Evolutionary conservation across 2,797 vertebrate species (phyloP).

Genomic region (Ptychadena robeensis): DNA sequence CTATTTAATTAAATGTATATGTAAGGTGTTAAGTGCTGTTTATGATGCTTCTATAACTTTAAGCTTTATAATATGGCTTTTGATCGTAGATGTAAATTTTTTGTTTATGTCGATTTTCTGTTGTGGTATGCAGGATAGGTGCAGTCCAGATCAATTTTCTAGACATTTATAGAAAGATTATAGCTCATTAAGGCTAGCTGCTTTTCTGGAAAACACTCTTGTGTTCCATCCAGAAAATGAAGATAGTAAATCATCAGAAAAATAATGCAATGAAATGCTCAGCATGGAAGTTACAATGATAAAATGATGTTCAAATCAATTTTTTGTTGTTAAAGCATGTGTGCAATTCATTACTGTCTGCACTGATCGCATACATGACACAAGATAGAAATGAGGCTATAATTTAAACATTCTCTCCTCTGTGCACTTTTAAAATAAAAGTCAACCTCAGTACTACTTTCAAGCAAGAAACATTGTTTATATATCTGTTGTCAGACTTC

Average conservation of each 20-base stretch:
- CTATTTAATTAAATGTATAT: no score
- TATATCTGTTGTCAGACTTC: no score
- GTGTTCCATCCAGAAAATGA: not conserved
- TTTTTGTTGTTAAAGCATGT: not conserved
- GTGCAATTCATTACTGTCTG: constrained; percentile 2
- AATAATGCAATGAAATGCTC: not conserved
- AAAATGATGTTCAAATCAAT: not conserved
- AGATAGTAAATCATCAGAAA: not conserved
- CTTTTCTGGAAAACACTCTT: not conserved
- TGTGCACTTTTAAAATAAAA: not conserved
- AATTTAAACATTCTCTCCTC: not conserved
- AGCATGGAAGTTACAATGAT: not conserved
- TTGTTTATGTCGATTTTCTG: not conserved
- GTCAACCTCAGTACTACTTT: not conserved
- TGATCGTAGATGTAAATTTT: no score
- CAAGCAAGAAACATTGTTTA: no score
- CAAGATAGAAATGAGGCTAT: no score
- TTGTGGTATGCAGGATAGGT: not conserved
- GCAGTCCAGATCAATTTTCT: not conserved
- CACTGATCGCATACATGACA: not conserved
- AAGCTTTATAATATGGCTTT: no score
- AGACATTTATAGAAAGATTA: not conserved
- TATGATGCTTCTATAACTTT: no score
- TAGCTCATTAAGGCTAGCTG: not conserved
- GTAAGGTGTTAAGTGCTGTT: no score